These are phyloP conservation scores for Carassius auratus DNA, from an alignment of 2,113 vertebrate genomes.

Conservation along the genomic window DNA sequence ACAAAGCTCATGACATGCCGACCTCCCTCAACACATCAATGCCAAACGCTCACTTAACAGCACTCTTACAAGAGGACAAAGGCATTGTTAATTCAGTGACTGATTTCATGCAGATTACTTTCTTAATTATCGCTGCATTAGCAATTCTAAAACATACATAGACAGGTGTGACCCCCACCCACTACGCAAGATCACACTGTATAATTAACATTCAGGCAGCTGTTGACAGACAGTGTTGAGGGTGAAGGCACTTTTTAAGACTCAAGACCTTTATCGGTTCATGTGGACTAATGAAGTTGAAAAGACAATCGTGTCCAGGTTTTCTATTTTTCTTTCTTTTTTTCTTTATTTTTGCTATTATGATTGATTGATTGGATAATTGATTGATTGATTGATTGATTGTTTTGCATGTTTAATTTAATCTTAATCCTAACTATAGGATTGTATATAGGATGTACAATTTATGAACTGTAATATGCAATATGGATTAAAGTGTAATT, in stretches of 20 bases:
- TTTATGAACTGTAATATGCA: not conserved
- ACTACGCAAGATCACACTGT: slow-evolving; percentile 38
- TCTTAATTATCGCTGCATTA: slow-evolving; percentile 76
- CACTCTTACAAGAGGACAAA: slow-evolving; percentile 34
- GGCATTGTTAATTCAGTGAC: slow-evolving; percentile 64
- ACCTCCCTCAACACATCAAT: slow-evolving; percentile 31
- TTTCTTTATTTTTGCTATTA: not conserved
- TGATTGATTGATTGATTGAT: not conserved
- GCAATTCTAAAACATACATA: slow-evolving; percentile 61
- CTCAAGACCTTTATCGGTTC: not conserved
- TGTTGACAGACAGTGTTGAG: slow-evolving; percentile 49
- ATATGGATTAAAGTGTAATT: not conserved
- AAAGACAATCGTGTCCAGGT: not conserved
- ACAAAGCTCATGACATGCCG: slow-evolving; percentile 19
- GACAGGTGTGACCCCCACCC: slow-evolving; percentile 64
- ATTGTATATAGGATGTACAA: not conserved
- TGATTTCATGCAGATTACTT: slow-evolving; percentile 56
- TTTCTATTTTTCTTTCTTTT: not conserved
- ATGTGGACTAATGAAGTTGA: not conserved
- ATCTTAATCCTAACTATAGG: not conserved
- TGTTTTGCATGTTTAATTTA: not conserved
- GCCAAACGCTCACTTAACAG: slow-evolving; percentile 28
- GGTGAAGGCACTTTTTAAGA: slow-evolving; percentile 14
- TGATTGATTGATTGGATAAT: not conserved
- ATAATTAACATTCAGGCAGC: slow-evolving; percentile 66